Evolutionary conservation across 2,797 vertebrate species (phyloP).

Genomic region (Pitangus sulphuratus): DNA sequence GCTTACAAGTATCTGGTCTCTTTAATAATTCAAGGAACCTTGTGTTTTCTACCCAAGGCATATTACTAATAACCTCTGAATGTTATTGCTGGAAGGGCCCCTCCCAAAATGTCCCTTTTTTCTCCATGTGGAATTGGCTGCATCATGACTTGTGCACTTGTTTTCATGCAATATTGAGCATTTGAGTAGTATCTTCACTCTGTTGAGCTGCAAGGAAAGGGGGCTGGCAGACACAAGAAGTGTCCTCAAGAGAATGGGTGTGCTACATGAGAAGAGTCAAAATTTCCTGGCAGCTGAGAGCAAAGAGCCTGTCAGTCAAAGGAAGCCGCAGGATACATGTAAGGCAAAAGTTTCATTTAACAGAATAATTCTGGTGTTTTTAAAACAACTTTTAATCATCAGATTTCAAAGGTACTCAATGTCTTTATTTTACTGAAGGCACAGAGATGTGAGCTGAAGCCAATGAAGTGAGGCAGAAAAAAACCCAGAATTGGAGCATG

Average conservation of each 20-base stretch:
- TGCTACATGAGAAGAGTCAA: background rate
- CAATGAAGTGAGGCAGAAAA: background rate
- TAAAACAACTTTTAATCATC: background rate
- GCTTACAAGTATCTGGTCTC: background rate
- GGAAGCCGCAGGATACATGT: background rate
- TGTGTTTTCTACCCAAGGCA: background rate
- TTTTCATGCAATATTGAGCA: constrained; percentile 32
- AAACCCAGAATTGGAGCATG: background rate
- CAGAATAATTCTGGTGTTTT: background rate
- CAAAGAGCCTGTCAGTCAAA: background rate
- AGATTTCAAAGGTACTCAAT: background rate
- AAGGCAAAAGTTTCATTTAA: background rate
- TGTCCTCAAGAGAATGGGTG: constrained; percentile 32
- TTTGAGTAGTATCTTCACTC: background rate
- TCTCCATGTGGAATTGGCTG: background rate
- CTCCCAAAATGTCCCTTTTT: background rate
- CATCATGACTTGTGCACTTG: background rate
- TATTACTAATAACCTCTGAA: background rate
- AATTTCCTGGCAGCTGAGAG: constrained; percentile 13
- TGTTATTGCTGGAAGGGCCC: background rate
- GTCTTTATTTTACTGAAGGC: background rate
- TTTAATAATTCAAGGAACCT: background rate
- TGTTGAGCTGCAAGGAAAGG: background rate
- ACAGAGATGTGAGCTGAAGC: background rate
- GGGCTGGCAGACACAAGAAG: background rate